phyloP scores from a whole-genome alignment of 2,888 invertebrate genomes.

The Serripes groenlandicus region DNA sequence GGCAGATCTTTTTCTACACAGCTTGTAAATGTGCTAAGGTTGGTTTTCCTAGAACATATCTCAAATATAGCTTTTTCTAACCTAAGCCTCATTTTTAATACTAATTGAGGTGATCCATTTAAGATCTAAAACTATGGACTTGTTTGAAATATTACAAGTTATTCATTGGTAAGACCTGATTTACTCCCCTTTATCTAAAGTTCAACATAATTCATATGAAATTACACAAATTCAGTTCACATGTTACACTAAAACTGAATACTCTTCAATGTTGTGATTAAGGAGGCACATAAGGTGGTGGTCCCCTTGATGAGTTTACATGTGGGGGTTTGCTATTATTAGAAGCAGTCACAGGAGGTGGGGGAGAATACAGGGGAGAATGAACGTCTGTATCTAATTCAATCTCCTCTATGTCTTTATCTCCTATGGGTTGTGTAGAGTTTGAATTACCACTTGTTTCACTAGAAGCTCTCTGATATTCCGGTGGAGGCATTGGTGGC shows the following conservation, averaged over 20 bases:
- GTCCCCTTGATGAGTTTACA: constrained; percentile 93
- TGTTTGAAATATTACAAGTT: too few relatives aligned
- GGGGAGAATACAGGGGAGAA: constrained; percentile 81
- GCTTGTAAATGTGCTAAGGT: too few relatives aligned
- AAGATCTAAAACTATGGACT: too few relatives aligned
- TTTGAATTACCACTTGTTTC: constrained; percentile 81
- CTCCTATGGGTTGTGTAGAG: constrained; percentile 73
- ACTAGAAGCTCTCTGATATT: constrained; percentile 79
- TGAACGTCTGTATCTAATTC: constrained; percentile 74
- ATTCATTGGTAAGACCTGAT: too few relatives aligned
- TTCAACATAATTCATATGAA: too few relatives aligned
- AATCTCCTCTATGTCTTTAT: constrained; percentile 69
- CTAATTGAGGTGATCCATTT: too few relatives aligned
- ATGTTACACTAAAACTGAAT: constrained; percentile 19
- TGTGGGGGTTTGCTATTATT: constrained; percentile 79
- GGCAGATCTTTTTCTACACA: too few relatives aligned
- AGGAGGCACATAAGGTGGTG: constrained; percentile 98
- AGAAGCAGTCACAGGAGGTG: constrained; percentile 79
- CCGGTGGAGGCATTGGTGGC: constrained; percentile 89
- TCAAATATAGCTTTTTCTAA: too few relatives aligned
- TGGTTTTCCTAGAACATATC: too few relatives aligned
- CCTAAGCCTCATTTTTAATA: too few relatives aligned
- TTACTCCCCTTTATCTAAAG: too few relatives aligned
- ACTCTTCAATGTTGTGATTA: constrained; percentile 88
- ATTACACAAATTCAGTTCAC: too few relatives aligned